phyloP scores from a whole-genome alignment of 2,113 vertebrate species.

The Salvelinus sp. region DNA sequence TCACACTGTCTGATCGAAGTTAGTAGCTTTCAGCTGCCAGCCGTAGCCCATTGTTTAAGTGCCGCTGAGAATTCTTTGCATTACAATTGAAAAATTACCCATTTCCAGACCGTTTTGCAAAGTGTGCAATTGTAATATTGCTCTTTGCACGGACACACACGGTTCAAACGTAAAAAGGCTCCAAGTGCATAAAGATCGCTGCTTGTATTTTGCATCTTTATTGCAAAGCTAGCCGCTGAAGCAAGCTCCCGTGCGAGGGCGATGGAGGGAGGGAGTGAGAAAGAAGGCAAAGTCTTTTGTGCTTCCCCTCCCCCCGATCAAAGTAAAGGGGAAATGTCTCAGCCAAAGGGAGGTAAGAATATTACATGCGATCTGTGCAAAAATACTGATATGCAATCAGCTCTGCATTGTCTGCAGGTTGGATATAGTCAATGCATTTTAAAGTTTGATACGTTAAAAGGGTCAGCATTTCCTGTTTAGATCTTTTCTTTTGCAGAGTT shows the following conservation, averaged over 20 bases:
- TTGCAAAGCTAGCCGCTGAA: conserved; percentile 87
- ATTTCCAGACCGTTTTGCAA: conserved; percentile 72
- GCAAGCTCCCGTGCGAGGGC: conserved; percentile 69
- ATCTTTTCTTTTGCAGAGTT: conserved; percentile 83
- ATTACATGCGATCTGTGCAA: conserved; percentile 73
- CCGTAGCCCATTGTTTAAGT: conserved; percentile 91
- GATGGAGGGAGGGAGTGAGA: conserved; percentile 82
- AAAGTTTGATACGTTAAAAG: conserved; percentile 80
- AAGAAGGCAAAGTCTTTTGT: conserved; percentile 95
- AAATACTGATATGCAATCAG: conserved; percentile 75
- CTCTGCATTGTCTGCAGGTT: conserved; percentile 77
- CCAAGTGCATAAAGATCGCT: conserved; percentile 87
- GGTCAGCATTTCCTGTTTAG: conserved; percentile 91
- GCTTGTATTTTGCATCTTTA: conserved; percentile 89
- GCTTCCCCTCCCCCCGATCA: conserved; percentile 89
- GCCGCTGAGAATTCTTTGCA: conserved; percentile 83
- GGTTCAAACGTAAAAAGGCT: conserved; percentile 76
- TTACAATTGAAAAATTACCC: conserved; percentile 74
- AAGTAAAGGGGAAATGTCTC: conserved; percentile 93
- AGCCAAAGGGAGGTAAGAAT: conserved; percentile 88
- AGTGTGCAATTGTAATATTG: conserved; percentile 75
- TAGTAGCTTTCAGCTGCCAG: conserved; percentile 90
- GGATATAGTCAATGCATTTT: conserved; percentile 78
- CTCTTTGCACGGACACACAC: conserved; percentile 76
- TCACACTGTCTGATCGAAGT: conserved; percentile 84